Evolutionary conservation across 2,888 invertebrate species (phyloP).

Genomic region (Tanypteryx hageni): DNA sequence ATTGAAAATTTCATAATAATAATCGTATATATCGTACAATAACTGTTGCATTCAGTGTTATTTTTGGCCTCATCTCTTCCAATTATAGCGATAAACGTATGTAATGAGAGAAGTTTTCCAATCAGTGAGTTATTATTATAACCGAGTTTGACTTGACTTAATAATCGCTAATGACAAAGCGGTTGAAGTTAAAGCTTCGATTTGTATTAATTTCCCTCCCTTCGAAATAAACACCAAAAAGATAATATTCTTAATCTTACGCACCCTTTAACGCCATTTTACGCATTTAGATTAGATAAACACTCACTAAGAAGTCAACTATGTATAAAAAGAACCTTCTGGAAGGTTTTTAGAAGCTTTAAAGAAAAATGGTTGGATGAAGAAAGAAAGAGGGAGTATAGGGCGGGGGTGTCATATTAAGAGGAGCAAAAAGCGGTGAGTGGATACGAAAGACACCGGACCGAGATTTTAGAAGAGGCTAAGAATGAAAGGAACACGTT

Average conservation of each 20-base stretch:
- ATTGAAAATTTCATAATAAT: too few relatives aligned
- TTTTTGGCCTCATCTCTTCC: too few relatives aligned
- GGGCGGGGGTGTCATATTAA: not conserved
- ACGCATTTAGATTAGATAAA: not conserved
- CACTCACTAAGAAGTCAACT: not conserved
- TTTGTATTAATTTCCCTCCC: too few relatives aligned
- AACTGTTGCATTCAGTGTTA: too few relatives aligned
- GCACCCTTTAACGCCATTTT: not conserved
- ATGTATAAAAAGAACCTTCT: not conserved
- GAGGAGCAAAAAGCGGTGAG: not conserved
- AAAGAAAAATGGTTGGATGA: not conserved
- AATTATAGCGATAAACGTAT: too few relatives aligned
- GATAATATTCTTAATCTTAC: conserved; percentile 6
- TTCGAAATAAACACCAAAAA: not conserved
- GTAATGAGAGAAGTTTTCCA: too few relatives aligned
- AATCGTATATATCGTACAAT: too few relatives aligned
- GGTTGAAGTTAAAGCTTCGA: too few relatives aligned
- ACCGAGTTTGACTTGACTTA: too few relatives aligned
- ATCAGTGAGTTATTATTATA: too few relatives aligned
- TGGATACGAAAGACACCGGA: not conserved
- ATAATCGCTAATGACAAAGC: too few relatives aligned
- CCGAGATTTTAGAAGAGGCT: not conserved
- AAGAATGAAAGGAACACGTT: not conserved
- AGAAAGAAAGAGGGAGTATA: not conserved
- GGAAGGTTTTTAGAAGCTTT: not conserved